Percentiles rank a stretch among this genome's conserved stretches.
These are phyloP conservation scores for Sebastes itinus DNA, from an alignment of 2,797 vertebrate genomes.

Conservation along the genomic window DNA sequence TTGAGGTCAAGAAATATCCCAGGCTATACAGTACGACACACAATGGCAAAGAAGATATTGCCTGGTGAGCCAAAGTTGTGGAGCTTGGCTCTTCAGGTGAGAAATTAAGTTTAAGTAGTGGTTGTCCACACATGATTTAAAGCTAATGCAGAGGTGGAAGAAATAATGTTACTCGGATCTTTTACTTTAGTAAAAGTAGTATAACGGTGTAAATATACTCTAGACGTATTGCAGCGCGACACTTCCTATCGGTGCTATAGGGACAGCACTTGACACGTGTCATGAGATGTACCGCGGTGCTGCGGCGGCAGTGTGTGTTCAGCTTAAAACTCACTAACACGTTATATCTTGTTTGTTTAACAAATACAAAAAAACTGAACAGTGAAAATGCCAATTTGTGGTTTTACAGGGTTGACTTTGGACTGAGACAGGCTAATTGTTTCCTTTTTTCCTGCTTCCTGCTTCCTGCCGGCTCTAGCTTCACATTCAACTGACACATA, in stretches of 20 bases:
- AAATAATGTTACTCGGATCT: too few relatives aligned
- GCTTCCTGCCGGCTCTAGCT: background rate
- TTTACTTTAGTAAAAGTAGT: too few relatives aligned
- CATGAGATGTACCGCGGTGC: too few relatives aligned
- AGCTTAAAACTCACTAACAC: background rate
- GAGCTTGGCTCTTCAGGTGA: background rate
- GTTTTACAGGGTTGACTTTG: background rate
- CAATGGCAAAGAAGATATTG: background rate
- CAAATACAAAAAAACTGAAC: background rate
- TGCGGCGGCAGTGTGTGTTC: too few relatives aligned
- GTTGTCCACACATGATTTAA: background rate
- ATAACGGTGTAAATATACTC: too few relatives aligned
- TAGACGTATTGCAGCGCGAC: too few relatives aligned
- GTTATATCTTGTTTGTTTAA: background rate
- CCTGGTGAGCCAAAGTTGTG: background rate
- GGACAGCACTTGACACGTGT: too few relatives aligned
- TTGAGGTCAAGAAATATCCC: background rate
- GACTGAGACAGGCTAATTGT: background rate
- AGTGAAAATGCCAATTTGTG: background rate
- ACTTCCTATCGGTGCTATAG: too few relatives aligned
- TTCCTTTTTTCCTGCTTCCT: background rate
- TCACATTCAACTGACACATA: background rate
- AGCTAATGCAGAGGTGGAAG: background rate
- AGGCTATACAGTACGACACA: background rate
- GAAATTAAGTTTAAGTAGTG: background rate